Base-by-base conservation (phyloP, 1,140 invertebrate genomes). In the Chironomus tepperi region DNA sequence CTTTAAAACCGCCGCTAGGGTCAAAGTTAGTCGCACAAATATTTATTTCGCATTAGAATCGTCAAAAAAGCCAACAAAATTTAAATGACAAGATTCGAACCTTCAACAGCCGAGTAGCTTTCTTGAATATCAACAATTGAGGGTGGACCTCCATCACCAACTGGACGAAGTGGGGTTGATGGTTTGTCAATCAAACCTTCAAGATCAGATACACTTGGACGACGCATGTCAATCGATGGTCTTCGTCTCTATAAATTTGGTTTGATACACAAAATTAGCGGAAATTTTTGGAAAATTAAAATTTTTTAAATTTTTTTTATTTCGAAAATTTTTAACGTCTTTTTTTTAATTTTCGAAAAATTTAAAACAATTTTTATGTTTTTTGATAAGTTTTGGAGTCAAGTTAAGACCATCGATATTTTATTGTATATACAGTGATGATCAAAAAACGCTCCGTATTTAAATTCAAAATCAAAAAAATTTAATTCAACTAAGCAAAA, bases 21-120 rank as follows among this genome's bases (percentile, higher is more conserved):
- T 34, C 24, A 34, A 34, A 34, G 67, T 43, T 19, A 73, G 15
- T 74, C 57, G 34, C 43, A 34, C n/a, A 57, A 10, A 24, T 16
- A 3, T 42, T 70, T 34, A 70, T 74, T 74, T 67, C 19, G 47
- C 24, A 15, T 74, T 15, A 65, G 1, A n/a, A 18, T 67, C 15
- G 0, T 57, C n/a, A n/a, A n/a, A n/a, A n/a, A 70, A 70, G 18
- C 19, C 24, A 34, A 2, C 24, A 21, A 57, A 19, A 47, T 24
- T 74, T 5, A 74, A 15, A 47, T 16, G 12, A 70, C 42, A 6
- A 70, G 7, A 67, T 64, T 75, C 73, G 73, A 80, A 95, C 94
- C 94, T 91, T 97, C 95, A 83, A 95, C 91, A 72, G 92, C 93
- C 19, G 92, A 91, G 83, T 96, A 95, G 77, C 90, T 96, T 81